Percentiles rank a stretch among this genome's conserved stretches.
phyloP scores from a whole-genome alignment of 2,113 vertebrate species.

The Trochalopteron elliotii region DNA sequence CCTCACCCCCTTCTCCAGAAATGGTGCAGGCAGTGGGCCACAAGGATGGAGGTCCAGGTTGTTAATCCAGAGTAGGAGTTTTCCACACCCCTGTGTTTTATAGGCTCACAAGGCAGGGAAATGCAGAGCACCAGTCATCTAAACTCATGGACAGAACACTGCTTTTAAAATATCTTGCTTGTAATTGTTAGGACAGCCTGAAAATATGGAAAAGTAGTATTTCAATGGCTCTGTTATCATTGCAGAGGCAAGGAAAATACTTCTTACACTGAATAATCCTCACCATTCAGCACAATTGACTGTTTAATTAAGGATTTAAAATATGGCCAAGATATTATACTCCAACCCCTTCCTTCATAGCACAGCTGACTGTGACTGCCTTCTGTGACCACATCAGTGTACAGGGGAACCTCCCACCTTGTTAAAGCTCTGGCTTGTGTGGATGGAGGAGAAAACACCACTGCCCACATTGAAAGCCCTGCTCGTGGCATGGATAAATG shows the following conservation, averaged over 20 bases:
- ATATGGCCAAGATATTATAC: neutral
- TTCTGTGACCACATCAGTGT: neutral
- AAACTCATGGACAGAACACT: neutral
- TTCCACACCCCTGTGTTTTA: neutral
- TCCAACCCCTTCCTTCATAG: neutral
- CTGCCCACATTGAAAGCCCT: neutral
- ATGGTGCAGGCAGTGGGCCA: neutral
- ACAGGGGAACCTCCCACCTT: neutral
- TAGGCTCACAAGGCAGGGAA: neutral
- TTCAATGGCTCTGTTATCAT: neutral
- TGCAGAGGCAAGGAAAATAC: neutral
- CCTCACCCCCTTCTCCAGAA: neutral
- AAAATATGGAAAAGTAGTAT: neutral
- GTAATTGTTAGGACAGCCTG: neutral
- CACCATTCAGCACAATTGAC: neutral
- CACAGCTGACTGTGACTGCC: neutral
- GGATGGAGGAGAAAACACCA: neutral
- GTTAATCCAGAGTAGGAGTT: neutral
- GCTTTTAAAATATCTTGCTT: neutral
- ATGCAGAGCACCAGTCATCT: neutral
- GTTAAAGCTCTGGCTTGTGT: neutral
- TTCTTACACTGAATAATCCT: neutral
- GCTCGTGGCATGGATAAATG: neutral
- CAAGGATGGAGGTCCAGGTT: neutral
- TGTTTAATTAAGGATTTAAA: neutral